Evolutionary conservation across 2,888 invertebrate genomes (phyloP).

Genomic region (Escarpia spicata): DNA sequence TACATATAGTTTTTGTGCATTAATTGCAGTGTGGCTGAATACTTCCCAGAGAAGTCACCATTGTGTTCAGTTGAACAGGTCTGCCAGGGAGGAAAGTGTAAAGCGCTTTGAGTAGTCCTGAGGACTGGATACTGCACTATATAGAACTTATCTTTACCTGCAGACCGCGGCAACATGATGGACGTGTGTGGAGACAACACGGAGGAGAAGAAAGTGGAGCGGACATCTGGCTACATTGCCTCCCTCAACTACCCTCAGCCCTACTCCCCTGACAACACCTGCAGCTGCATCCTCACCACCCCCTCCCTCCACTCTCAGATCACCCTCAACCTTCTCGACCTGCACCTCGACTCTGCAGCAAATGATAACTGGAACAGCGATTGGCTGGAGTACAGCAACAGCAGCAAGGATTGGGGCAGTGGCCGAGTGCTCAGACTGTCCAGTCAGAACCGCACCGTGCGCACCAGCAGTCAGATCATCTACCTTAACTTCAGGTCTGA

Average conservation of each 20-base stretch:
- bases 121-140: too few relatives aligned
- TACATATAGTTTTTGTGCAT: too few relatives aligned
- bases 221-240: not conserved
- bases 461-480: not conserved
- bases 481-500: conserved; percentile 3
- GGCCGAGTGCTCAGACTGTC: not conserved
- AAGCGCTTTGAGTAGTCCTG: too few relatives aligned
- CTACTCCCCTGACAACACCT: conserved; percentile 14
- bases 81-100: too few relatives aligned
- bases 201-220: not conserved
- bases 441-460: not conserved
- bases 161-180: conserved; percentile 5
- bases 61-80: too few relatives aligned
- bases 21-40: too few relatives aligned
- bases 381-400: not conserved
- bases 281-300: not conserved
- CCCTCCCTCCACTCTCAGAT: not conserved
- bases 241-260: conserved; percentile 17
- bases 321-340: not conserved
- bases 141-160: not conserved
- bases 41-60: too few relatives aligned
- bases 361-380: not conserved
- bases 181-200: conserved; percentile 21
- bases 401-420: not conserved
- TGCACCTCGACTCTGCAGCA: not conserved